phyloP scores from a whole-genome alignment of 2,797 vertebrate genomes.

The Spinus olivaceus region DNA sequence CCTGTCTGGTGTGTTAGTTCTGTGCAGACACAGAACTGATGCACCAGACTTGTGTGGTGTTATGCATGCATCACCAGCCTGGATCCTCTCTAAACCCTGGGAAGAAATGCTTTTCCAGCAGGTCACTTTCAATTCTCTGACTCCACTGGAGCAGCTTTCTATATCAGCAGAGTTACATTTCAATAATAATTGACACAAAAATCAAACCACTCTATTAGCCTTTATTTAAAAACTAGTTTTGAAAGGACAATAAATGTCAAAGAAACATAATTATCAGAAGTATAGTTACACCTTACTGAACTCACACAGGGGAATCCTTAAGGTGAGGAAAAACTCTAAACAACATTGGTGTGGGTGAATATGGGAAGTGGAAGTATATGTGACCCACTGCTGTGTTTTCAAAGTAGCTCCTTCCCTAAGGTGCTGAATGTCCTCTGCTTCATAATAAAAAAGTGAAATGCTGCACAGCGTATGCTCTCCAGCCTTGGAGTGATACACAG shows the following conservation, averaged over 20 bases:
- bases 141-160: not conserved
- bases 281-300: not conserved
- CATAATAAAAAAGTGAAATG: not conserved
- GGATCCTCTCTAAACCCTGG: not conserved
- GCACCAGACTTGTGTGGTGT: not conserved
- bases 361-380: not conserved
- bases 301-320: not conserved
- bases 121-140: not conserved
- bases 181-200: not conserved
- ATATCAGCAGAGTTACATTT: not conserved
- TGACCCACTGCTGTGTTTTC: not conserved
- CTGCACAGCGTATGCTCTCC: not conserved
- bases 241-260: not conserved
- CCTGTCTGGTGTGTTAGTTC: not conserved
- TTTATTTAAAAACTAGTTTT: not conserved
- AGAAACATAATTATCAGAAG: not conserved
- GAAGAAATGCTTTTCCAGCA: not conserved
- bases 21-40: not conserved
- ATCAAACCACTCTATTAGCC: not conserved
- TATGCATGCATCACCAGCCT: not conserved
- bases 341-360: rapidly evolving
- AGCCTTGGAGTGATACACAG: not conserved
- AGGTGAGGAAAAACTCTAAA: not conserved
- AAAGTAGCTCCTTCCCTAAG: not conserved
- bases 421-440: not conserved